Percentiles rank a stretch among this genome's conserved stretches.
These are phyloP conservation scores for Paracyclopina nana DNA, from an alignment of 1,140 invertebrate species.

Conservation along the genomic window DNA sequence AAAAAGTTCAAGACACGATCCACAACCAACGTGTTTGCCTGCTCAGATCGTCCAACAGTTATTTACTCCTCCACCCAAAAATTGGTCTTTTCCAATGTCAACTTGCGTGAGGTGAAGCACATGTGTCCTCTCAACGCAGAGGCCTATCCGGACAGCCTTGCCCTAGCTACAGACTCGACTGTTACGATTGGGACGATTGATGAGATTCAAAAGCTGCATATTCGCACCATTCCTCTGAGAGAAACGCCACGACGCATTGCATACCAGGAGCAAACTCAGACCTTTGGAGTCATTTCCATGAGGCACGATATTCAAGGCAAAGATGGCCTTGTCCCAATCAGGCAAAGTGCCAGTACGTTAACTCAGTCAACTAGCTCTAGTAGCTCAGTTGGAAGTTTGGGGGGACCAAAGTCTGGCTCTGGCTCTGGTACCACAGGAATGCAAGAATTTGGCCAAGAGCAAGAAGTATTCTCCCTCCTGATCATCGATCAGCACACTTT, in stretches of 20 bases:
- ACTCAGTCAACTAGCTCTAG: conserved; percentile 36
- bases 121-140: conserved; percentile 93
- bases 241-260: conserved; percentile 83
- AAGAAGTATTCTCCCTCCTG: conserved; percentile 77
- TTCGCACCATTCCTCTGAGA: conserved; percentile 74
- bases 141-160: conserved; percentile 82
- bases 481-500: conserved; percentile 83
- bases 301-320: conserved; percentile 60
- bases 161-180: conserved; percentile 74
- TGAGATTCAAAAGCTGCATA: conserved; percentile 95
- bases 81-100: conserved; percentile 96
- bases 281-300: conserved; percentile 81
- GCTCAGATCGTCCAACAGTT: conserved; percentile 91
- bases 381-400: conserved; percentile 22
- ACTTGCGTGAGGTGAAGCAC: conserved; percentile 90
- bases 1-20: conserved; percentile 73
- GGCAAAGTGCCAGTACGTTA: conserved; percentile 55
- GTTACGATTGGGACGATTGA: conserved; percentile 95
- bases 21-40: conserved; percentile 94
- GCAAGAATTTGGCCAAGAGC: conserved; percentile 32
- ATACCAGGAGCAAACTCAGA: conserved; percentile 79
- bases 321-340: conserved; percentile 39
- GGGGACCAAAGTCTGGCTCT: not conserved
- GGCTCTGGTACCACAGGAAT: conserved; percentile 20
- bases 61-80: conserved; percentile 98